Evolutionary conservation across 2,797 vertebrate genomes (phyloP).

Genomic region (Hydrocynus forskahlii): DNA sequence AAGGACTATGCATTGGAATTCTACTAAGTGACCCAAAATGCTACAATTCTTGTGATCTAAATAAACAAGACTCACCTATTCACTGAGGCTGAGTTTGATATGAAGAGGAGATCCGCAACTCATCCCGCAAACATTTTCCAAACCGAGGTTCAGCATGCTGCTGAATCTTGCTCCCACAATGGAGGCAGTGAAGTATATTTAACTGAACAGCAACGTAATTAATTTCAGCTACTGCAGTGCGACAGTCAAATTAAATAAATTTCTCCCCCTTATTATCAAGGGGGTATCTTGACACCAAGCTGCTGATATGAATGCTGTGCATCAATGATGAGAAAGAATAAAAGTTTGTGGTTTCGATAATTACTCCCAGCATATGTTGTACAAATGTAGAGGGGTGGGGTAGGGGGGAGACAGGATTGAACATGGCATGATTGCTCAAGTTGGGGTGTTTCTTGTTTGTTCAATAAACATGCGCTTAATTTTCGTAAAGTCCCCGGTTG

Average conservation of each 20-base stretch:
- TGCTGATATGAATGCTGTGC: constrained; percentile 68
- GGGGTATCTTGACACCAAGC: constrained; percentile 73
- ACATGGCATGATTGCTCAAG: constrained; percentile 41
- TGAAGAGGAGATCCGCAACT: constrained; percentile 35
- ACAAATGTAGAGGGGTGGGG: constrained; percentile 35
- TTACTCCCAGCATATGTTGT: constrained; percentile 61
- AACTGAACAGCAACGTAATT: constrained; percentile 76
- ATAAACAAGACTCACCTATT: constrained; percentile 17
- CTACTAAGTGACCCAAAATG: constrained; percentile 15
- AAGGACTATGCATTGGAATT: neutral
- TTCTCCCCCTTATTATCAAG: constrained; percentile 76
- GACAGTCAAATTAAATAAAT: constrained; percentile 81
- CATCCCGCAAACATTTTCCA: constrained; percentile 41
- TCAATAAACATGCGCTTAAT: constrained; percentile 53
- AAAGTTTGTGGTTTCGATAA: constrained; percentile 70
- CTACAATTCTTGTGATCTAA: neutral
- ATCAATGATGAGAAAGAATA: constrained; percentile 62
- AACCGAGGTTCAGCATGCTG: constrained; percentile 49
- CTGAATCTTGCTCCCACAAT: constrained; percentile 71
- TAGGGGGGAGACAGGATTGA: constrained; percentile 35
- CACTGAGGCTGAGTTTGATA: constrained; percentile 1
- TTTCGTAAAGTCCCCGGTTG: constrained; percentile 45
- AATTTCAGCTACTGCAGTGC: constrained; percentile 77
- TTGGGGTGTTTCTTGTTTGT: constrained; percentile 51
- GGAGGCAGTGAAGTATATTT: constrained; percentile 77